These are phyloP conservation scores for Phacellophora camtschatica DNA, from an alignment of 30 jellyfish, hydroid and myxozoan genomes.

Conservation along the genomic window DNA sequence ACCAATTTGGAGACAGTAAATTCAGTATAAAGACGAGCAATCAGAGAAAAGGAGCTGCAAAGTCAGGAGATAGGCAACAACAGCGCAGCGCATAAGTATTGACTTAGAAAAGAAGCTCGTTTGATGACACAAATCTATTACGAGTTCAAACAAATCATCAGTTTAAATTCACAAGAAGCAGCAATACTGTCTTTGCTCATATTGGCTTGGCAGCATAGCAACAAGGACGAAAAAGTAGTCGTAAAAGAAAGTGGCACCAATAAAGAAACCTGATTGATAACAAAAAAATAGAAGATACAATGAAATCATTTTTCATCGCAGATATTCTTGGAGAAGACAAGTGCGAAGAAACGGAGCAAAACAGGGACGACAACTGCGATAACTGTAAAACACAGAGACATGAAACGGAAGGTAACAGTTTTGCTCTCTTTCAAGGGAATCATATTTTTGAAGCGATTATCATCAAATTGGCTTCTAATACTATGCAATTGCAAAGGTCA, in stretches of 20 bases:
- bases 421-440: no score
- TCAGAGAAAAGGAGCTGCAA: no score
- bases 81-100: background rate
- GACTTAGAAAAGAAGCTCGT: background rate
- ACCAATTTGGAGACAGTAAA: no score
- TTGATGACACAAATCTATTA: no score
- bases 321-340: constrained; percentile 40
- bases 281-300: background rate
- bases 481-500: no score
- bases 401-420: background rate
- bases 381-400: background rate
- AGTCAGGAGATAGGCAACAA: background rate
- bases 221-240: no score
- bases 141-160: no score
- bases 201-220: no score
- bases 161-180: no score
- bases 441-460: no score
- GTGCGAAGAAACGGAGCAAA: background rate
- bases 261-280: background rate
- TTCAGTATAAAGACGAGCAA: background rate
- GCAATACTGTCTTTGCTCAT: no score
- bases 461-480: no score
- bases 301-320: constrained; percentile 59
- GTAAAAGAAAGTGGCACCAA: background rate
- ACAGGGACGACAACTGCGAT: background rate